A percentile compares a stretch with the other conserved stretches of the same genome.
Conservation (phyloP, 2,888 invertebrate species). For the Drosophila atripex region DNA sequence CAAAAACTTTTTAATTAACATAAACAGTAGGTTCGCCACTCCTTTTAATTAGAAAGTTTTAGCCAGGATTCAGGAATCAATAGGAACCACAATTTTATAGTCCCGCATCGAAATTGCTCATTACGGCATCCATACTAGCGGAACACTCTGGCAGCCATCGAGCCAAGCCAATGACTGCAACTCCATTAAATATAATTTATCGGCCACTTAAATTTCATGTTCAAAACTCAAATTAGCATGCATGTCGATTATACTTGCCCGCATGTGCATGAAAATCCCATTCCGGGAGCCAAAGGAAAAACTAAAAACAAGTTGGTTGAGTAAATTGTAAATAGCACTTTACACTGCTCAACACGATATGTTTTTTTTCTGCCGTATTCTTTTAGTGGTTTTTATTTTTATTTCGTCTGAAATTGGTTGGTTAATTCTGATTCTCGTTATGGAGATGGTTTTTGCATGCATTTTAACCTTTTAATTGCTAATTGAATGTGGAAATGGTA, state of each 20-base stretch:
- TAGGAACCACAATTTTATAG: not conserved
- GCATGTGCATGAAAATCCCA: constrained; percentile 37
- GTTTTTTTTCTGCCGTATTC: constrained; percentile 16
- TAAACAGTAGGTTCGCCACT: no score
- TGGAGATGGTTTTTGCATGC: constrained; percentile 53
- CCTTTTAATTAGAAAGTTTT: not conserved
- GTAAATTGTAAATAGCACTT: constrained; percentile 55
- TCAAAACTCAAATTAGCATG: constrained; percentile 54
- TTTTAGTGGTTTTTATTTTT: constrained; percentile 15
- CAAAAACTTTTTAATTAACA: no score
- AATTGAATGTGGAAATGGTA: constrained; percentile 34
- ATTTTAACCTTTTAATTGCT: constrained; percentile 59
- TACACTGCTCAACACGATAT: constrained; percentile 23
- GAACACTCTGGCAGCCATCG: not conserved
- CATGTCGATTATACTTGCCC: constrained; percentile 48
- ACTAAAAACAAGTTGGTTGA: constrained; percentile 50
- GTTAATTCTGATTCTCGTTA: constrained; percentile 58
- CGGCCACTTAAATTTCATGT: constrained; percentile 46
- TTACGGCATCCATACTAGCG: not conserved
- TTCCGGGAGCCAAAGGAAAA: constrained; percentile 26
- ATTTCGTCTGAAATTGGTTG: constrained; percentile 38
- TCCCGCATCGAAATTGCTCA: not conserved
- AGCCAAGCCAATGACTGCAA: constrained; percentile 18
- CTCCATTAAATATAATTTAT: constrained; percentile 52
- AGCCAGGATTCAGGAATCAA: not conserved